A percentile compares a stretch with the other conserved stretches of the same genome.
Conservation (phyloP, 30 jellyfish, hydroid and myxozoan genomes). For the Pelagia noctiluca region DNA sequence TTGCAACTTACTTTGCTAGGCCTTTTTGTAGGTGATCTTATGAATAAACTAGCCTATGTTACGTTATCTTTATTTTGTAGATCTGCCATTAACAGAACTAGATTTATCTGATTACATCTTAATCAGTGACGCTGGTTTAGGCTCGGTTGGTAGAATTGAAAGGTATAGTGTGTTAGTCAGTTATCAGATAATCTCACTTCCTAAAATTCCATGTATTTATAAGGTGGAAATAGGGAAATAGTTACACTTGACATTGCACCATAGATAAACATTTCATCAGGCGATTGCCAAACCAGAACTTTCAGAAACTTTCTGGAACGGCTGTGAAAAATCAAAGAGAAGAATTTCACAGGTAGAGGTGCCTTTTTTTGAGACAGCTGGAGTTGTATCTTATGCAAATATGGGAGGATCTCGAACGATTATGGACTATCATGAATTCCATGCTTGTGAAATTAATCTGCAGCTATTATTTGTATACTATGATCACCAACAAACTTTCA, state of each 20-base stretch:
- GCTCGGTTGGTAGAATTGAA: conserved; percentile 27
- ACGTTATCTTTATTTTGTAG: conserved; percentile 5
- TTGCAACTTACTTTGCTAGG: neutral
- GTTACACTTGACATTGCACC: neutral
- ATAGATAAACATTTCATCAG: neutral
- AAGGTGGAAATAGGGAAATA: neutral
- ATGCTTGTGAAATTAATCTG: too few relatives aligned
- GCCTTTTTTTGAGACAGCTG: too few relatives aligned
- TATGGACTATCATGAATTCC: too few relatives aligned
- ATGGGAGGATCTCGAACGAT: too few relatives aligned
- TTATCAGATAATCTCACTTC: neutral
- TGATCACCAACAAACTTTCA: neutral
- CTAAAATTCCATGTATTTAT: neutral
- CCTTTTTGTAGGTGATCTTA: too few relatives aligned
- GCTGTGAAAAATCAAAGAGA: too few relatives aligned
- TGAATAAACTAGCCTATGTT: neutral
- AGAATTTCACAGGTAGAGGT: too few relatives aligned
- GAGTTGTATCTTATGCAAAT: too few relatives aligned
- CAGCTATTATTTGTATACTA: too few relatives aligned
- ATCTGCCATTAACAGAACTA: conserved; percentile 47
- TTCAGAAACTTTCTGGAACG: too few relatives aligned
- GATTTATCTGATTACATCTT: conserved; percentile 56
- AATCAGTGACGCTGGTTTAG: conserved; percentile 41
- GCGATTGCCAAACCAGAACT: too few relatives aligned
- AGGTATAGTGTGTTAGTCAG: conserved; percentile 18